These are phyloP conservation scores for Poliocrania exsul DNA, from an alignment of 2,797 vertebrate genomes.

Conservation along the genomic window DNA sequence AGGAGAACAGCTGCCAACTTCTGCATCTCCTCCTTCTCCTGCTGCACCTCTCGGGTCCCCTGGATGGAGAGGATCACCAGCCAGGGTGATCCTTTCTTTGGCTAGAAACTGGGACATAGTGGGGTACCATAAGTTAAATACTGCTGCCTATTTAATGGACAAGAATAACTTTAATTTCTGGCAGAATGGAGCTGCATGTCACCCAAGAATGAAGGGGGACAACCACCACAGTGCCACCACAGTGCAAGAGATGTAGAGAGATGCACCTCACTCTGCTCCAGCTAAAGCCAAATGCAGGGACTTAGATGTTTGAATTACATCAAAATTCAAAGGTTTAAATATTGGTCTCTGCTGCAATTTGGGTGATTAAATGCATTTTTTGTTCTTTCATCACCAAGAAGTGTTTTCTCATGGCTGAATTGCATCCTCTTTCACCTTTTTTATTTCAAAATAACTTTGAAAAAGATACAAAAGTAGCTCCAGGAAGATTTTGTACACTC, in stretches of 20 bases:
- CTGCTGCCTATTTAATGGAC: background rate
- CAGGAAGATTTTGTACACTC: background rate
- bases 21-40: background rate
- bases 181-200: background rate
- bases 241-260: background rate
- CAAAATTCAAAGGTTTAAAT: background rate
- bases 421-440: background rate
- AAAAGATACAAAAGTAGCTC: background rate
- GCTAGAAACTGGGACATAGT: background rate
- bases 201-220: accelerated
- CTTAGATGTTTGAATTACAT: background rate
- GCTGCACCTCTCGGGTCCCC: accelerated
- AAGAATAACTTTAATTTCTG: background rate
- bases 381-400: background rate
- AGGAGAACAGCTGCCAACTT: background rate
- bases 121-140: background rate
- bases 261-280: background rate
- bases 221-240: accelerated
- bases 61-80: background rate
- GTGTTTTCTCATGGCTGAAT: background rate
- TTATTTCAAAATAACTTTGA: background rate
- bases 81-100: background rate
- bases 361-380: background rate
- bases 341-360: background rate
- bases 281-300: background rate